Base-by-base conservation (phyloP, 2,113 vertebrate genomes). In the Platysteira castanea region DNA sequence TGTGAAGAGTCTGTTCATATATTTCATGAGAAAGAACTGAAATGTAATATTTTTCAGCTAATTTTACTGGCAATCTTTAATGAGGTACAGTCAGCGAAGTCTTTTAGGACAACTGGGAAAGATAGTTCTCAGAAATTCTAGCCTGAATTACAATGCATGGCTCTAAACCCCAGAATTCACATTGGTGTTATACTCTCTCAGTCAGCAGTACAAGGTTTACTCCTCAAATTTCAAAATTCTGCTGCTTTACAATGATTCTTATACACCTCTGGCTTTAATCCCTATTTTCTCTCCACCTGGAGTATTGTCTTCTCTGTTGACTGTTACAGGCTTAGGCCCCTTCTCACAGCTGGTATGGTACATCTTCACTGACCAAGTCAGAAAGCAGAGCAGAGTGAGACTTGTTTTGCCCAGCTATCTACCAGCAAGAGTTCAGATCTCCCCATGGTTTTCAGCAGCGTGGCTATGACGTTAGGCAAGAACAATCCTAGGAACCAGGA, bases 11-110 rank as follows among this genome's bases (percentile, higher is more conserved):
- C 39, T 70, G 7, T 17, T 81, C 12, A 22, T 53, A 39, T 28
- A 89, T 90, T 95, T 70, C 42, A 37, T 87, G 69, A 82, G 47
- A 81, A 94, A 74, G 8, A 92, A 84, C 23, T 5, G 23, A 95
- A 91, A 70, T 24, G 17, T 15, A 71, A 23, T 7, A 64, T 86
- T 93, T 91, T 74, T 6, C 33, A 70, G 4, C 10, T 16, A 22
- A 33, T 70, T 74, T 84, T 77, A 42, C 50, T 33, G 42, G 11
- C 14, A 33, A 4, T 42, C 7, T 61, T 89, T 53, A 65, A 60
- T 26, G 22, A 86, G 10, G 14, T 71, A 39, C 20, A 46, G 30
- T 35, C 22, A 46, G 5, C 8, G 3, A 30, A 79, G 35, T 31
- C 23, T 75, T 92, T 77, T 57, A 54, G 39, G 42, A 75, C 35